These are phyloP conservation scores for Perizoma flavofasciatum DNA, from an alignment of 2,888 invertebrate species.

Conservation along the genomic window DNA sequence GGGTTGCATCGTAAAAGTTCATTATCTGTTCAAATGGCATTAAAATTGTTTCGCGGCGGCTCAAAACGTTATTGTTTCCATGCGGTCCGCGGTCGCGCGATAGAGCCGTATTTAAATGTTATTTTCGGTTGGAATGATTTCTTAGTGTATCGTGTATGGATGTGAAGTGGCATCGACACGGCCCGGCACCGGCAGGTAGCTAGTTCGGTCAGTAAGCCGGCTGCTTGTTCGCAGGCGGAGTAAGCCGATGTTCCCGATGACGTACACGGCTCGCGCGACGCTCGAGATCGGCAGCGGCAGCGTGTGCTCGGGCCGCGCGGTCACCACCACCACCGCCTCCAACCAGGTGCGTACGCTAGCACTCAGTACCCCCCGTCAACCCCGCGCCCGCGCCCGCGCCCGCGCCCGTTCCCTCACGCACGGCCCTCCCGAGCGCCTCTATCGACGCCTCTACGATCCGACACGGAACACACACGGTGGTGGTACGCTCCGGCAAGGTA, in stretches of 20 bases:
- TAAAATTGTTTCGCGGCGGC: conserved; percentile 9
- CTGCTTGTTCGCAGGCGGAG: conserved; percentile 68
- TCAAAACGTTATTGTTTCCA: conserved; percentile 2
- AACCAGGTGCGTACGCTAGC: conserved; percentile 76
- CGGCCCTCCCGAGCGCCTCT: conserved; percentile 23
- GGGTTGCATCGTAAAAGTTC: conserved; percentile 20
- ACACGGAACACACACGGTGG: conserved; percentile 33
- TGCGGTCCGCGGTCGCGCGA: conserved; percentile 15
- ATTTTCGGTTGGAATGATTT: too few species aligned
- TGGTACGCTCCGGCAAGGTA: conserved; percentile 38
- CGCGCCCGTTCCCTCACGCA: conserved; percentile 13
- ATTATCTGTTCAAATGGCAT: conserved; percentile 3
- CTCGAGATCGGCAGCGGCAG: conserved; percentile 81
- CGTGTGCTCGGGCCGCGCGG: conserved; percentile 79
- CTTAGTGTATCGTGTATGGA: neutral
- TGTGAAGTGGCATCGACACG: conserved; percentile 2
- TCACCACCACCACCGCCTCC: conserved; percentile 80
- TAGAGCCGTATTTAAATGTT: neutral
- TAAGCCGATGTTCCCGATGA: conserved; percentile 77
- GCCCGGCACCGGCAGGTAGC: conserved; percentile 3
- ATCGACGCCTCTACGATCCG: conserved; percentile 10
- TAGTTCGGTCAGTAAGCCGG: conserved; percentile 19
- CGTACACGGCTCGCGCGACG: conserved; percentile 80
- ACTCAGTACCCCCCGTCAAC: conserved; percentile 25
- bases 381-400: conserved; percentile 15